Conservation (phyloP, 2,113 vertebrate genomes). For the Azemiops feae region DNA sequence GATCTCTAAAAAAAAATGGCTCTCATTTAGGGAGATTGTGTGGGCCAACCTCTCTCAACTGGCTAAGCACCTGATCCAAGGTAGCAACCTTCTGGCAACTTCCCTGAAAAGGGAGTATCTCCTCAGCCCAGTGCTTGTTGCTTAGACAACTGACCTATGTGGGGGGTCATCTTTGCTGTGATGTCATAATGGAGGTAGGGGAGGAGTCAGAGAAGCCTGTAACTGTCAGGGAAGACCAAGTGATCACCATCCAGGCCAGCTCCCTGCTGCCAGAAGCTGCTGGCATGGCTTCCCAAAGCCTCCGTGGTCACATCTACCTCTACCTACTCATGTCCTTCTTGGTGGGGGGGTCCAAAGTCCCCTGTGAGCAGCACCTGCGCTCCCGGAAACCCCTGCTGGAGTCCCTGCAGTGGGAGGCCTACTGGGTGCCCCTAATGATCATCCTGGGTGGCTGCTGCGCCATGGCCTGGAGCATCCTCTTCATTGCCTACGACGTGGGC, state of each 20-base stretch:
- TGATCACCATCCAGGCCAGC: neutral
- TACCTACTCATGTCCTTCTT: neutral
- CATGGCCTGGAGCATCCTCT: conserved; percentile 12
- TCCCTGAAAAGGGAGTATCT: neutral
- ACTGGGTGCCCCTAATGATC: conserved; percentile 1
- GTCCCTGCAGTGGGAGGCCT: neutral
- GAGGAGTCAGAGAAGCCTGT: neutral
- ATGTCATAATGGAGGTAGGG: neutral
- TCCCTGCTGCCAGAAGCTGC: neutral
- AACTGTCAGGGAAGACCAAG: neutral
- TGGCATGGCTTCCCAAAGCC: neutral
- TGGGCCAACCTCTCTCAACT: neutral
- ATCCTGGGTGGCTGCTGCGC: neutral
- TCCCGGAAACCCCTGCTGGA: neutral
- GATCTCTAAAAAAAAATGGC: neutral
- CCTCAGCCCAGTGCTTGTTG: neutral
- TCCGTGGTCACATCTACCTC: neutral
- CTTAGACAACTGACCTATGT: neutral
- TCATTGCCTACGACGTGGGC: neutral
- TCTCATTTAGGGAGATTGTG: neutral
- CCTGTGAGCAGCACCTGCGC: neutral
- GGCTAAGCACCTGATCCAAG: neutral
- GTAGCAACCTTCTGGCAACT: neutral
- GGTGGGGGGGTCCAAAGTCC: neutral
- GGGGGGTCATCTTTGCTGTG: neutral